Evolutionary conservation across 2,888 invertebrate genomes (phyloP).

Genomic region (Lysandra coridon): DNA sequence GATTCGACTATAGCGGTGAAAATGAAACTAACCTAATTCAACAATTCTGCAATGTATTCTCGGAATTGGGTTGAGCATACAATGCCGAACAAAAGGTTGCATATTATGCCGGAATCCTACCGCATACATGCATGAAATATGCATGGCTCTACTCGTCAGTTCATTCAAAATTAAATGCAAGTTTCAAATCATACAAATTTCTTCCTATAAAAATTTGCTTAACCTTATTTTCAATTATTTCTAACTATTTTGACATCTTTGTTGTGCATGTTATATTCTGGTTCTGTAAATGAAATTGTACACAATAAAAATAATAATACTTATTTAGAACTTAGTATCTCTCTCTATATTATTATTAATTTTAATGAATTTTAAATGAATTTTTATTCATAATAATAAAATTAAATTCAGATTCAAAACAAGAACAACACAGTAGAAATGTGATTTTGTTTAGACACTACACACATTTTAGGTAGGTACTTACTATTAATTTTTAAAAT

Average conservation of each 20-base stretch:
- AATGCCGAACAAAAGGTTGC: constrained; percentile 1
- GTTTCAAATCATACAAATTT: not conserved
- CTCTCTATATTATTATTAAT: too few relatives aligned
- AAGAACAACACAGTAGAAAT: not conserved
- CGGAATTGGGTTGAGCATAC: not conserved
- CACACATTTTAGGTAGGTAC: not conserved
- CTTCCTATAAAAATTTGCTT: not conserved
- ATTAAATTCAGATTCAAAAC: too few relatives aligned
- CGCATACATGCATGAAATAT: constrained; percentile 8
- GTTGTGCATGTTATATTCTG: too few relatives aligned
- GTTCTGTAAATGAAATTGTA: too few relatives aligned
- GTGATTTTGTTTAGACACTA: not conserved
- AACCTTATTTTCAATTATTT: not conserved
- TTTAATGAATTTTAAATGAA: too few relatives aligned
- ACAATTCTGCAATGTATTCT: not conserved
- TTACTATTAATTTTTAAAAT: too few relatives aligned
- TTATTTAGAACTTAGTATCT: too few relatives aligned
- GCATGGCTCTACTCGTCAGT: not conserved
- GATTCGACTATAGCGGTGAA: not conserved
- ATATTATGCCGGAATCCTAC: not conserved
- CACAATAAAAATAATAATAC: too few relatives aligned
- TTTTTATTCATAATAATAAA: too few relatives aligned
- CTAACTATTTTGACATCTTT: too few relatives aligned
- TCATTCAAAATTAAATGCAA: constrained; percentile 1
- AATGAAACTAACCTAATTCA: not conserved